Evolutionary conservation across 2,113 vertebrate genomes (phyloP).

Genomic region (Ariopsis seemanni): DNA sequence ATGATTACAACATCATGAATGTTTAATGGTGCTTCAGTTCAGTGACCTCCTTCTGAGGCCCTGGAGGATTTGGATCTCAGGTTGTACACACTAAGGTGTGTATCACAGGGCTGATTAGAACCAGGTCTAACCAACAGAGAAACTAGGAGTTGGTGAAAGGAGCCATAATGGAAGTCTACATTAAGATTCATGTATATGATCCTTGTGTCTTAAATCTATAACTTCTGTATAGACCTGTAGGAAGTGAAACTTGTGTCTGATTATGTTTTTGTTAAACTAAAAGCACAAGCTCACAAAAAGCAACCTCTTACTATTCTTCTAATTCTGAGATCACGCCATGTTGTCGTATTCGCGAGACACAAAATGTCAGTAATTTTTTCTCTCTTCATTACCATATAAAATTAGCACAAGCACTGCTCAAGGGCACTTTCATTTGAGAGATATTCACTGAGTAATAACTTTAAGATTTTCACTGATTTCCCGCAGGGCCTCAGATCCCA

Average conservation of each 20-base stretch:
- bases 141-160: neutral
- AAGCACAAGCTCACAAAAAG: neutral
- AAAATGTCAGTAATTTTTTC: neutral
- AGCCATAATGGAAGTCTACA: neutral
- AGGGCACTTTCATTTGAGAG: conserved; percentile 29
- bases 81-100: conserved; percentile 37
- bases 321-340: conserved; percentile 10
- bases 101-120: neutral
- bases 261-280: neutral
- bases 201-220: neutral
- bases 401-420: conserved; percentile 36
- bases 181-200: neutral
- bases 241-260: neutral
- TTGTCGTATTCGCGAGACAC: neutral
- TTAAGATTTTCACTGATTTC: conserved; percentile 46
- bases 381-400: conserved; percentile 22
- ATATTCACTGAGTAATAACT: conserved; percentile 9
- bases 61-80: conserved; percentile 57
- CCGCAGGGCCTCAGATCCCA: conserved; percentile 25
- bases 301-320: neutral
- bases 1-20: conserved; percentile 59
- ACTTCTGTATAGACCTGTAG: neutral
- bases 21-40: conserved; percentile 67
- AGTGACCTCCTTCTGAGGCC: conserved; percentile 70
- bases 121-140: neutral